Conservation (phyloP, 92 coral and sea anemone genomes). For the Anthopleura xanthogrammica region DNA sequence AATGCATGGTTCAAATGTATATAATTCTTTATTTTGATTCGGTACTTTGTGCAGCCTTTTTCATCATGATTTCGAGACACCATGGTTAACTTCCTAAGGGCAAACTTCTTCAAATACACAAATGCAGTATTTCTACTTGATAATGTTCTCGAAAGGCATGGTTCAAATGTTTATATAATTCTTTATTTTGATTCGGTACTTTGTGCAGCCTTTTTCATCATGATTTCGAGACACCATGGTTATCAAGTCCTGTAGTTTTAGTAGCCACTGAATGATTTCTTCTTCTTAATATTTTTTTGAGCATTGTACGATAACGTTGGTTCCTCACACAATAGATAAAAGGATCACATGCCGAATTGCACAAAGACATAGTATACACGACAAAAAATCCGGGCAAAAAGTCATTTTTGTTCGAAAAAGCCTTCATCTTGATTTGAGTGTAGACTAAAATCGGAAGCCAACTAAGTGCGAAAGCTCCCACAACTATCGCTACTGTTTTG, state of each 20-base stretch:
- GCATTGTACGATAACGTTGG: constrained; percentile 20
- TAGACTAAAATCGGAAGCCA: constrained; percentile 38
- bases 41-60: background rate
- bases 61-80: background rate
- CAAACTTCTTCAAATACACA: too few species aligned
- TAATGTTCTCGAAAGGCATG: too few species aligned
- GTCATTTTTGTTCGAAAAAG: background rate
- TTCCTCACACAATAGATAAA: constrained; percentile 45
- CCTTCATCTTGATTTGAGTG: constrained; percentile 6
- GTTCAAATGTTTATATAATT: too few species aligned
- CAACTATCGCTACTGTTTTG: constrained; percentile 38
- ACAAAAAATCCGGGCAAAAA: constrained; percentile 37
- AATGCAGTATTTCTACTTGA: too few species aligned
- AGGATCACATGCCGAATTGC: constrained; percentile 45
- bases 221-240: too few species aligned
- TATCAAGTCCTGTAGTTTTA: background rate
- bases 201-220: too few species aligned
- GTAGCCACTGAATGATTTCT: background rate
- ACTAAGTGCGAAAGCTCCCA: constrained; percentile 23
- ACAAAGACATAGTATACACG: constrained; percentile 47
- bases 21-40: background rate
- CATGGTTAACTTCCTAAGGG: background rate
- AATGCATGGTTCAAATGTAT: background rate
- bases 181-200: too few species aligned
- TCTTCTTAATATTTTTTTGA: background rate